phyloP scores from a whole-genome alignment of 2,113 vertebrate species.

The Castor canadensis region DNA sequence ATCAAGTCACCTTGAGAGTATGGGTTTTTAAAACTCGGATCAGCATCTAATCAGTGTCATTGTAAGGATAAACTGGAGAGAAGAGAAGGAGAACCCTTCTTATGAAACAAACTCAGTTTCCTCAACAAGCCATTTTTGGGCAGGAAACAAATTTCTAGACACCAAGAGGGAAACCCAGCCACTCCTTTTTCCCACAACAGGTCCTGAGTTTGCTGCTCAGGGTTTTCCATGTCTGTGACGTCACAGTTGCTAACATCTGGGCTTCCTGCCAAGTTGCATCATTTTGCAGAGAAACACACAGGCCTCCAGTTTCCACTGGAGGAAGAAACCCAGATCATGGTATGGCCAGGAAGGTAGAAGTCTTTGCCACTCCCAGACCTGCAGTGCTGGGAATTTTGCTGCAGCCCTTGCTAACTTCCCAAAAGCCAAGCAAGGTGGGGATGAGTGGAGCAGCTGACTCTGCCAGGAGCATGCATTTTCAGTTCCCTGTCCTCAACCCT shows the following conservation, averaged over 20 bases:
- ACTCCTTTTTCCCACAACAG: not conserved
- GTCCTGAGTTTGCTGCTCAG: constrained; percentile 8
- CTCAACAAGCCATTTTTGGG: not conserved
- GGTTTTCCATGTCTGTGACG: not conserved
- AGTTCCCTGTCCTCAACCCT: not conserved
- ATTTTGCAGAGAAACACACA: not conserved
- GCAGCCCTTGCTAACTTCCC: not conserved
- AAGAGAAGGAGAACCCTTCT: not conserved
- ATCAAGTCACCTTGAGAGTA: not conserved
- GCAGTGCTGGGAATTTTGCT: not conserved
- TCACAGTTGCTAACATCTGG: not conserved
- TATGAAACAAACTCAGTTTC: not conserved
- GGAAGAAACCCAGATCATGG: not conserved
- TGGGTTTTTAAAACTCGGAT: not conserved
- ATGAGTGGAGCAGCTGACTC: not conserved
- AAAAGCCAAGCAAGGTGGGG: not conserved
- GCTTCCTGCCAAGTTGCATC: constrained; percentile 46
- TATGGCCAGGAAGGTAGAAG: not conserved
- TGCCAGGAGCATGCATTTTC: not conserved
- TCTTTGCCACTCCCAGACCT: not conserved
- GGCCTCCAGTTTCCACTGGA: not conserved
- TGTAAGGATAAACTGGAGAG: not conserved
- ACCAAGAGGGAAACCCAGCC: not conserved
- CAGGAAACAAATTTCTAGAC: constrained; percentile 47
- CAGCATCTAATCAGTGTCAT: not conserved